These are phyloP conservation scores for Lasioglossum villosulum DNA, from an alignment of 2,888 invertebrate genomes.

Conservation along the genomic window DNA sequence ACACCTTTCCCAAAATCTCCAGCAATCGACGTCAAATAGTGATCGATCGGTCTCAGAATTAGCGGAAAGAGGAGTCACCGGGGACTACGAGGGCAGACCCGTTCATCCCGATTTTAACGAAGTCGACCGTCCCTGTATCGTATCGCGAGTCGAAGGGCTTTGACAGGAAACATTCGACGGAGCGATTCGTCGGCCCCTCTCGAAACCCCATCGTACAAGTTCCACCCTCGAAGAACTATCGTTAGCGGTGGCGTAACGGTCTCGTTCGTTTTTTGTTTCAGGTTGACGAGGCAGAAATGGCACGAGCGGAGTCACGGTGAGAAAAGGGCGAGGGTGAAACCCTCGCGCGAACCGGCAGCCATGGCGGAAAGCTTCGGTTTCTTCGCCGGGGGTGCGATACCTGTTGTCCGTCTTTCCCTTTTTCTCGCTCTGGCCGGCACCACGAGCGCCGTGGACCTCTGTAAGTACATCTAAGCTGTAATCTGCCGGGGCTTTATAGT, in stretches of 20 bases:
- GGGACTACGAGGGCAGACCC: neutral
- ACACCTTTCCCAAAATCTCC: neutral
- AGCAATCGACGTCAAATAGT: neutral
- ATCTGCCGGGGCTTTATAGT: conserved; percentile 42
- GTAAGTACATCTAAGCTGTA: conserved; percentile 70
- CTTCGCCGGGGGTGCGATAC: conserved; percentile 78
- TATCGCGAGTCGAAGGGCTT: conserved; percentile 33
- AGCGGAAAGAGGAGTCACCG: neutral
- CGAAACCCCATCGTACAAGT: conserved; percentile 7
- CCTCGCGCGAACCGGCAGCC: conserved; percentile 79
- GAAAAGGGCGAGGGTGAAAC: conserved; percentile 79
- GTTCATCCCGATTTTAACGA: conserved; percentile 34
- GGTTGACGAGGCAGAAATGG: conserved; percentile 78
- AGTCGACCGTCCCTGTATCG: conserved; percentile 40
- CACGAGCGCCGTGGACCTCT: conserved; percentile 79
- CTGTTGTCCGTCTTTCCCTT: conserved; percentile 74
- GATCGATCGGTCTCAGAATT: neutral
- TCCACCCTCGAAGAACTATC: conserved; percentile 21
- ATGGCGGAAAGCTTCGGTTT: conserved; percentile 79
- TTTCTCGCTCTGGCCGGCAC: conserved; percentile 72
- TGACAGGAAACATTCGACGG: conserved; percentile 44
- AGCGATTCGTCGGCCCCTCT: conserved; percentile 35
- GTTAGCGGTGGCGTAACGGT: conserved; percentile 59
- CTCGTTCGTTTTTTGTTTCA: conserved; percentile 70
- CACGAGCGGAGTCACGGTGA: conserved; percentile 79